Percentiles rank a stretch among this genome's conserved stretches.
phyloP scores from a whole-genome alignment of 2,888 invertebrate species.

The Catocala sponsa region DNA sequence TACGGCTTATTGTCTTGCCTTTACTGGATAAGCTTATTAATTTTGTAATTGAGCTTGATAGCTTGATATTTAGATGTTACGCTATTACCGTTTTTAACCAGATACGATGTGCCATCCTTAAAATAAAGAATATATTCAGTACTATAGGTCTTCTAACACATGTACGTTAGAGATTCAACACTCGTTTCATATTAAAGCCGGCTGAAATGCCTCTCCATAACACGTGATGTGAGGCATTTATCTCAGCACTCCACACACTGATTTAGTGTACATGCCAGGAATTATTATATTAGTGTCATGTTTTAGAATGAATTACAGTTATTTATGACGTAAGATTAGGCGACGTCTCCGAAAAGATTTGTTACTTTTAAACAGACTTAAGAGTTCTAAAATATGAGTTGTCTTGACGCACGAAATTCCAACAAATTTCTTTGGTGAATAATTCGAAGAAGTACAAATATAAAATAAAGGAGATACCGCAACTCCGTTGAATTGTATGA shows the following conservation, averaged over 20 bases:
- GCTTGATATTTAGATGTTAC: no score
- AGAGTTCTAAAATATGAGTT: neutral
- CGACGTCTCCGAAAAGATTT: neutral
- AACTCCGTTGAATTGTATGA: no score
- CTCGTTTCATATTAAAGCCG: slow-evolving; percentile 36
- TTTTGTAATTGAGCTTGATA: no score
- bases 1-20: no score
- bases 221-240: slow-evolving; percentile 34
- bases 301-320: slow-evolving; percentile 3
- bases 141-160: slow-evolving; percentile 11
- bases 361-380: neutral
- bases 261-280: slow-evolving; percentile 23
- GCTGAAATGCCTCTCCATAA: slow-evolving; percentile 32
- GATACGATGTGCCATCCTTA: no score
- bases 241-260: slow-evolving; percentile 27
- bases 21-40: no score
- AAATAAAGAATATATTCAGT: neutral
- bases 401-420: neutral
- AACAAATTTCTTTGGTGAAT: neutral
- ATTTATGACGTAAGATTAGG: slow-evolving; percentile 1
- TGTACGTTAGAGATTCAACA: slow-evolving; percentile 36
- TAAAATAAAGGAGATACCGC: no score
- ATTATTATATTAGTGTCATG: slow-evolving; percentile 20
- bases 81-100: no score
- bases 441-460: neutral